phyloP scores from a whole-genome alignment of 1,140 invertebrate species.

The Rhysida immarginata region DNA sequence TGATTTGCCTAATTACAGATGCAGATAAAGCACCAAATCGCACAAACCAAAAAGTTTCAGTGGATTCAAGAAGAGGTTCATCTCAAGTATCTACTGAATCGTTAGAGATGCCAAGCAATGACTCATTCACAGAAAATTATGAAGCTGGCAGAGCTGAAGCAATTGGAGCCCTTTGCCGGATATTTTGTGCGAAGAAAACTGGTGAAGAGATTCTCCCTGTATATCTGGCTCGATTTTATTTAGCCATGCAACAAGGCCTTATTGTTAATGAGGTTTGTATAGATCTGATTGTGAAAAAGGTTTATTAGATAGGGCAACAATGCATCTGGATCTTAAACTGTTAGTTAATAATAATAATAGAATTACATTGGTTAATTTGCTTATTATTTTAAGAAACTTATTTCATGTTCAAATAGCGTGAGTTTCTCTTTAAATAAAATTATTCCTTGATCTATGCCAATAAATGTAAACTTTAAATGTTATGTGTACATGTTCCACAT shows the following conservation, averaged over 20 bases:
- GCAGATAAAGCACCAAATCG: background rate
- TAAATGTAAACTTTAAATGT: too few relatives aligned
- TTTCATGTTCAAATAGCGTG: too few relatives aligned
- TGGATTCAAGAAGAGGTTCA: slow-evolving; percentile 11
- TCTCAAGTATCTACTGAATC: slow-evolving; percentile 11
- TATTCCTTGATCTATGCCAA: too few relatives aligned
- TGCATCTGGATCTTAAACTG: too few relatives aligned
- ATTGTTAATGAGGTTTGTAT: slow-evolving; percentile 39
- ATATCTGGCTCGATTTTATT: slow-evolving; percentile 88
- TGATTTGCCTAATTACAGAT: too few relatives aligned
- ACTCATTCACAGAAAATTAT: slow-evolving; percentile 23
- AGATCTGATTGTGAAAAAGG: too few relatives aligned
- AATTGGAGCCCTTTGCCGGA: slow-evolving; percentile 80
- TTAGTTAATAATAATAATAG: too few relatives aligned
- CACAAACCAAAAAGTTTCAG: background rate
- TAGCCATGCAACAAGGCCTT: slow-evolving; percentile 75
- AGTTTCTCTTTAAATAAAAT: too few relatives aligned
- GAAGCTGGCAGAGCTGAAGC: slow-evolving; percentile 85
- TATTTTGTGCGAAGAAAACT: slow-evolving; percentile 91
- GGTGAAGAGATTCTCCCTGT: slow-evolving; percentile 86
- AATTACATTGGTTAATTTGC: too few relatives aligned
- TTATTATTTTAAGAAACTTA: too few relatives aligned
- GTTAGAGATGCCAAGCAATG: slow-evolving; percentile 13
- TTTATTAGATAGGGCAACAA: too few relatives aligned
- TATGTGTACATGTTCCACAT: too few relatives aligned